Evolutionary conservation across 1,140 invertebrate genomes (phyloP).

Genomic region (Archivesica marissinica): DNA sequence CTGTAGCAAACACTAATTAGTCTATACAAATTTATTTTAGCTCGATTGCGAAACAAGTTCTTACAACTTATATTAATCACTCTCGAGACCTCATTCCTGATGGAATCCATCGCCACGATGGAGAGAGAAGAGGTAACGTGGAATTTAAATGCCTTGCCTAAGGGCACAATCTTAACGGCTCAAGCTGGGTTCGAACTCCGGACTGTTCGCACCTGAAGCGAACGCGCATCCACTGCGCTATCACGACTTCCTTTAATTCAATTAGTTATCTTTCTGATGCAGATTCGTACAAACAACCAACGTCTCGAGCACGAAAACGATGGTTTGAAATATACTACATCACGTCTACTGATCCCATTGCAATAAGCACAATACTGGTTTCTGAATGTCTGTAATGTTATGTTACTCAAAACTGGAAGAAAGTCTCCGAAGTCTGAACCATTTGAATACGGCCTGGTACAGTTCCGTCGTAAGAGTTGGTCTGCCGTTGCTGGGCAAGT

Average conservation of each 20-base stretch:
- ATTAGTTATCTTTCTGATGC: not conserved
- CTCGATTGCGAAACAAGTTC: too few species aligned
- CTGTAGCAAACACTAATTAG: not conserved
- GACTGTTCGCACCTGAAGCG: too few species aligned
- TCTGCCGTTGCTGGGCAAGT: not conserved
- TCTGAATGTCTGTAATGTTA: not conserved
- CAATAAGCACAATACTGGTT: conserved; percentile 6
- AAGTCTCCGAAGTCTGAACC: not conserved
- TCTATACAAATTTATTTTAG: too few species aligned
- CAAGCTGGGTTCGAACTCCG: too few species aligned
- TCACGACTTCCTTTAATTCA: too few species aligned
- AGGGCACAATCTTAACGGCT: too few species aligned
- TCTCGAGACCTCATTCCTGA: too few species aligned
- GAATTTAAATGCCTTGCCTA: too few species aligned
- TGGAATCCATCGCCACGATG: too few species aligned
- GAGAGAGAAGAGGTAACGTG: too few species aligned
- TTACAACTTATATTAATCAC: too few species aligned
- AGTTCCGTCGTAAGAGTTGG: not conserved
- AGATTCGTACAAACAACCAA: not conserved
- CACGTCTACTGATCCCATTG: not conserved
- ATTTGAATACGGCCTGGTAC: not conserved
- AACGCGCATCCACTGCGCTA: too few species aligned
- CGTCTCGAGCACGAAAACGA: not conserved
- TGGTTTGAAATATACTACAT: not conserved
- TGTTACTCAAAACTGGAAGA: not conserved